Evolutionary conservation across 2,888 invertebrate species (phyloP), one percentile per base, ranked within the genome.

Genomic region (Hermodice carunculata): DNA sequence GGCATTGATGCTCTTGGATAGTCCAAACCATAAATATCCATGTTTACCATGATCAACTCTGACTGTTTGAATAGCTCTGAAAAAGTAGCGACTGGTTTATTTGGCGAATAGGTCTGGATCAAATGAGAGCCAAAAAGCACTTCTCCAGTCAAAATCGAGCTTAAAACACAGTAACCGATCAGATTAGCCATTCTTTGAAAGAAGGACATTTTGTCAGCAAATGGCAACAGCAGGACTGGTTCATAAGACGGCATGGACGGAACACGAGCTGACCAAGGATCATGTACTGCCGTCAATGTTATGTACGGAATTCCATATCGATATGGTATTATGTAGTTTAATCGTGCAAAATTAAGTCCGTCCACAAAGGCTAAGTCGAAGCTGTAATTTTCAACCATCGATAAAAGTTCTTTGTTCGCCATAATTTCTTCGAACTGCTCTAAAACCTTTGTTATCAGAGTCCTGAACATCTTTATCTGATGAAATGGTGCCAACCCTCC

Each of bases 181-280:
- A 26, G 19, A n/a, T 17, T 19, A 14, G n/a, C 3, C 8, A 53
- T 11, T 17, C 53, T n/a, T 24, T 53, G 34, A 6, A 22, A 8
- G 44, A 69, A 64, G 5, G 58, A 60, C 69, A 69, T 69, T 22
- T 29, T 24, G 17, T 62, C 57, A 22, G 59, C 43, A 19, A n/a
- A 54, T 14, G 34, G 26, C 14, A 22, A 28, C 8, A 65, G 19
- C 2, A 24, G 48, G 31, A 53, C 44, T 3, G 66, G 69, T 14
- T 59, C 66, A 34, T 58, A 63, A 22, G 69, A 69, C n/a, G 69
- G 69, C 0, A 66, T 49, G 26, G 63, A 59, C 0, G 63, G 69
- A 14, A 54, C 52, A 5, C 69, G 56, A 19, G 22, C 34, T 37
- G 59, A n/a, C 62, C 60, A 66, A 1, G 66, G 63, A 32, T 63